A percentile compares a stretch with the other conserved stretches of the same genome.
These are phyloP conservation scores for Hypocryptadius cinnamomeus DNA, from an alignment of 2,113 vertebrate species.

Conservation along the genomic window DNA sequence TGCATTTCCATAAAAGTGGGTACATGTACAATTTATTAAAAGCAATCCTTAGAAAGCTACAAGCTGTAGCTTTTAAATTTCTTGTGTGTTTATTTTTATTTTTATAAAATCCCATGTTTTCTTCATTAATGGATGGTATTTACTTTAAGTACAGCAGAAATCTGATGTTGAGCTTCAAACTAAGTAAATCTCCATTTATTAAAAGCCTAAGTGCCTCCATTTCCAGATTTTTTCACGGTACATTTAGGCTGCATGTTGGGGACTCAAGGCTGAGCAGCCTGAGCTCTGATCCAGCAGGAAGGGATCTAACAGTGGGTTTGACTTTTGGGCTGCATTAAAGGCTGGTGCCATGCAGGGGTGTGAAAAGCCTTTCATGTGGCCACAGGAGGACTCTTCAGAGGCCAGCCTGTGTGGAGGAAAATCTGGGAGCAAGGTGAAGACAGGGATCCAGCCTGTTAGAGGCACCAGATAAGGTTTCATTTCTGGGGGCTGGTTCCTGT, in stretches of 20 bases:
- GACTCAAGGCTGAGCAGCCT: not conserved
- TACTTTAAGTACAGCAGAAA: not conserved
- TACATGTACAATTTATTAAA: not conserved
- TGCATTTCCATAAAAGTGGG: not conserved
- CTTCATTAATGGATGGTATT: not conserved
- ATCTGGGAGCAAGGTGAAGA: not conserved
- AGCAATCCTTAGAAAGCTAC: not conserved
- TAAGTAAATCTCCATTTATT: not conserved
- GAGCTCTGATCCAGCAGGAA: not conserved
- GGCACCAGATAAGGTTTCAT: not conserved
- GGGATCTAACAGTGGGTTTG: not conserved
- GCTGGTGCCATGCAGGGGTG: not conserved
- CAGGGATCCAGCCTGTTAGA: not conserved
- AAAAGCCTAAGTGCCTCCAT: not conserved
- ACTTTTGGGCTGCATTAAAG: not conserved
- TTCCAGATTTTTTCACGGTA: not conserved
- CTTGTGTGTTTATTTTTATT: not conserved
- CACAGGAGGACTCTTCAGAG: not conserved
- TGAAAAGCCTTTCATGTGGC: not conserved
- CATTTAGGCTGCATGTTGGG: not conserved
- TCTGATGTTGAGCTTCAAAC: not conserved
- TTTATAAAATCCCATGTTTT: not conserved
- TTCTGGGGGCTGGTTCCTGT: not conserved
- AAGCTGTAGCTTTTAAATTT: not conserved
- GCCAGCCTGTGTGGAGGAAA: not conserved